Conservation (phyloP, 2,888 invertebrate genomes). For the Scaptodrosophila latifasciaeformis region DNA sequence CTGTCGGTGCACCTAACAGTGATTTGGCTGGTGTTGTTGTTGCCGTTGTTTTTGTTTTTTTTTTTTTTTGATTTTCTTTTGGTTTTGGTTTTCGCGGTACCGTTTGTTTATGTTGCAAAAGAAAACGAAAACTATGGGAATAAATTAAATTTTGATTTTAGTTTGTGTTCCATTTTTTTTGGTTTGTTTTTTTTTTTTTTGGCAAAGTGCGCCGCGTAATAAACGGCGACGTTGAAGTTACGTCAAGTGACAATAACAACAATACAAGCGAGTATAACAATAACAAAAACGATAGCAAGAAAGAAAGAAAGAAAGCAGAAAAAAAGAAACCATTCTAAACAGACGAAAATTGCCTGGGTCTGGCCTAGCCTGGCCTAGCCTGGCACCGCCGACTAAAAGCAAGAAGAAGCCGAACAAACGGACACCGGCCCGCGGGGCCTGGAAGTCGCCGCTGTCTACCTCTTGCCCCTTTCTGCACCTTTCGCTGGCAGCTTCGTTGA, state of each 20-base stretch:
- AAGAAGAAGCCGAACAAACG: no score
- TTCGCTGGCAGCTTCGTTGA: no score
- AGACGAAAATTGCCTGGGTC: no score
- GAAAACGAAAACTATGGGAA: background rate
- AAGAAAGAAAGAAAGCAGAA: slow-evolving; percentile 23
- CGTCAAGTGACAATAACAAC: slow-evolving; percentile 41
- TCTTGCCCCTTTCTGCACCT: no score
- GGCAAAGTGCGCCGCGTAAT: background rate
- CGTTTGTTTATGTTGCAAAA: background rate
- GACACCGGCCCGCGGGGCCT: no score
- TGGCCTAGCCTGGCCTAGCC: no score
- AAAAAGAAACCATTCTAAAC: no score
- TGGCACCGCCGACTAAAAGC: no score
- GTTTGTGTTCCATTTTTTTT: no score
- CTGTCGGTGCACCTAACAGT: background rate
- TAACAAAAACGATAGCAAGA: slow-evolving; percentile 17
- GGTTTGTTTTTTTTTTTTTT: slow-evolving; percentile 1
- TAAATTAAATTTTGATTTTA: no score
- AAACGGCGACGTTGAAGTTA: slow-evolving; percentile 41
- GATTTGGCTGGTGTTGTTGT: background rate
- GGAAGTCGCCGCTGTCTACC: no score
- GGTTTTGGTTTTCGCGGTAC: slow-evolving; percentile 4
- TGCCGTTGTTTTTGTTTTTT: slow-evolving; percentile 5
- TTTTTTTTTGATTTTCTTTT: slow-evolving; percentile 16
- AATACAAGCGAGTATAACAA: slow-evolving; percentile 10